Evolutionary conservation across 2,888 invertebrate genomes (phyloP), one percentile per base, ranked within the genome.

Genomic region (Uloborus plumipes): DNA sequence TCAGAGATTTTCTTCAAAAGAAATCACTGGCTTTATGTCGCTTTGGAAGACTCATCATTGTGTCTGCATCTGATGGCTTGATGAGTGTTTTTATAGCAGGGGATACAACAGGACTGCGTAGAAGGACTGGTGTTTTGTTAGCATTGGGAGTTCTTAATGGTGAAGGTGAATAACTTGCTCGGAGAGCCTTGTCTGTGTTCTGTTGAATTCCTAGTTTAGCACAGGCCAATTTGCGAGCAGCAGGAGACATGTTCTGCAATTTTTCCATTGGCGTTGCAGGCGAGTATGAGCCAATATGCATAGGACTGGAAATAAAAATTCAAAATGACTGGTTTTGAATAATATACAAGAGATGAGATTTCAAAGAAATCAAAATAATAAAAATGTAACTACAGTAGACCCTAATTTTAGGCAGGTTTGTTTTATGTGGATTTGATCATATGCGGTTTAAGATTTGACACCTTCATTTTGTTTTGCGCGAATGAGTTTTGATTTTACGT

Each of bases 171-270:
- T 92, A 92, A 64, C 91, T 91, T 7, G 91, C 91, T 82, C 90
- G 88, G 15, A 92, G 88, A 13, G 91, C 90, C 84, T 90, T 89
- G 87, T 92, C 92, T 1, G 89, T 90, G 75, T 88, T 90, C 50
- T 90, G 88, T 84, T 92, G 88, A 9, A 92, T 91, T 11, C 92
- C 91, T 2, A 94, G 89, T 86, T 92, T 92, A 26, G 91, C 90
- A 0, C 94, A 94, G 6, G 97, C 97, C 51, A 99, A 90, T 86
- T 93, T 92, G 85, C 94, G 93, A 0, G 98, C 99, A 0, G 99
- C 99, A 0, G 99, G 98, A 0, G 98, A 98, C 95, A 99, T 95
- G 76, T 94, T 93, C 6, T 93, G 94, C 55, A 98, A 89, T 1
- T 96, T 92, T 85, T 97, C 97, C 26, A 94, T 92, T 65, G 94